phyloP scores from a whole-genome alignment of 1,140 invertebrate genomes.

The Gyrodactylus bullatarudis region DNA sequence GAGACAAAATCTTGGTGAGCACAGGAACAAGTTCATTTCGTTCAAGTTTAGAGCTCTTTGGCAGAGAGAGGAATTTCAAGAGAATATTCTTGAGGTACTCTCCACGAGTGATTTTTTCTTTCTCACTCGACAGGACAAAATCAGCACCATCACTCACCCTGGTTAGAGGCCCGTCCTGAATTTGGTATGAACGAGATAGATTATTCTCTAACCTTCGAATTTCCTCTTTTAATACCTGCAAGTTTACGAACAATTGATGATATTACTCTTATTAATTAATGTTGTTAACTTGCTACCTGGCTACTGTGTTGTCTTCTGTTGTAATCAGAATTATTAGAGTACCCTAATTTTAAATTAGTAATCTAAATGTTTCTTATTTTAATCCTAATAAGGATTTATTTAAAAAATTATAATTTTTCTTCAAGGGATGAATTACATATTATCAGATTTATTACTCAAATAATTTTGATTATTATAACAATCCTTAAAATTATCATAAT shows the following conservation, averaged over 20 bases:
- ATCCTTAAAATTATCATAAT: too few species aligned
- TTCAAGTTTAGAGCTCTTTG: neutral
- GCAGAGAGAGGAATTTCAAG: neutral
- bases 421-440: too few species aligned
- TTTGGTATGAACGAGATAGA: neutral
- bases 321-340: neutral
- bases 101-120: neutral
- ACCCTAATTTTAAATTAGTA: neutral
- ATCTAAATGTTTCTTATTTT: neutral
- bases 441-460: too few species aligned
- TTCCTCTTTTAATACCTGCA: neutral
- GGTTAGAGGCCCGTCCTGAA: neutral
- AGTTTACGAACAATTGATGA: neutral
- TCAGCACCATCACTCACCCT: neutral
- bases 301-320: too few species aligned
- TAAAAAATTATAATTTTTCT: neutral
- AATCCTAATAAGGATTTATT: neutral
- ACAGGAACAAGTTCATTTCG: neutral
- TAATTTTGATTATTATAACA: too few species aligned
- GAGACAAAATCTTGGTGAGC: neutral
- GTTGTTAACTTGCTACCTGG: too few species aligned
- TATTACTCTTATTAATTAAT: neutral
- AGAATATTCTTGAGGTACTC: neutral
- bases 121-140: too few species aligned
- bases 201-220: neutral